Percentiles rank a stretch among this genome's conserved stretches.
phyloP scores from a whole-genome alignment of 2,113 vertebrate genomes.

The Laticauda laticaudata region DNA sequence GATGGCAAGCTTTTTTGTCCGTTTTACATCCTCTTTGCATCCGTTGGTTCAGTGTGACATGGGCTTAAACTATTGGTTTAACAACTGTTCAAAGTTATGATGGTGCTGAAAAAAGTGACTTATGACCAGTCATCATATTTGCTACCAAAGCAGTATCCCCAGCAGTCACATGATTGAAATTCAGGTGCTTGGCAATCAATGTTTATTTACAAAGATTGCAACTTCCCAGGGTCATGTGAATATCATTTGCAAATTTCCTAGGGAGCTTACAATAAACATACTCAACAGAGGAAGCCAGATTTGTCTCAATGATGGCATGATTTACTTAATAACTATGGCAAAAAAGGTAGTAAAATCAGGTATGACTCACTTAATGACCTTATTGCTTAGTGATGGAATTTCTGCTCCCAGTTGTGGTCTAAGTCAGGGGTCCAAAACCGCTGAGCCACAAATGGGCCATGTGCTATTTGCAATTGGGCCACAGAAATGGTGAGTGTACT shows the following conservation, averaged over 20 bases:
- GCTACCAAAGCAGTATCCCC: not conserved
- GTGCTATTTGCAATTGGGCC: no score
- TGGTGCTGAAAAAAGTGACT: not conserved
- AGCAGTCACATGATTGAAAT: not conserved
- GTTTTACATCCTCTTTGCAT: no score
- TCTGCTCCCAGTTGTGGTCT: not conserved
- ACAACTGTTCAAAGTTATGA: not conserved
- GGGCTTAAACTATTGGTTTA: not conserved
- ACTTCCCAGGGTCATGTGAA: not conserved
- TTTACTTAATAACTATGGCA: not conserved
- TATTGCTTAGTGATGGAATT: not conserved
- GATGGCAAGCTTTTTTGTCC: no score
- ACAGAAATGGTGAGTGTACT: no score
- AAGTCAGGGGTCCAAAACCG: not conserved
- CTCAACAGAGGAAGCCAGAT: not conserved
- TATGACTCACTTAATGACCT: not conserved
- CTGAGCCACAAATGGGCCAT: no score
- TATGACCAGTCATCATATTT: not conserved
- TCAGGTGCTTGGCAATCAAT: not conserved
- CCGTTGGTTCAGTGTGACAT: no score
- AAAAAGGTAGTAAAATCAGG: not conserved
- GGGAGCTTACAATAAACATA: no score
- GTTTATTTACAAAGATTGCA: not conserved
- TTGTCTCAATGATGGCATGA: not conserved
- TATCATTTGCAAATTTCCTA: not conserved